phyloP scores from a whole-genome alignment of 1,140 invertebrate species.

The Drosophila rhopaloa region DNA sequence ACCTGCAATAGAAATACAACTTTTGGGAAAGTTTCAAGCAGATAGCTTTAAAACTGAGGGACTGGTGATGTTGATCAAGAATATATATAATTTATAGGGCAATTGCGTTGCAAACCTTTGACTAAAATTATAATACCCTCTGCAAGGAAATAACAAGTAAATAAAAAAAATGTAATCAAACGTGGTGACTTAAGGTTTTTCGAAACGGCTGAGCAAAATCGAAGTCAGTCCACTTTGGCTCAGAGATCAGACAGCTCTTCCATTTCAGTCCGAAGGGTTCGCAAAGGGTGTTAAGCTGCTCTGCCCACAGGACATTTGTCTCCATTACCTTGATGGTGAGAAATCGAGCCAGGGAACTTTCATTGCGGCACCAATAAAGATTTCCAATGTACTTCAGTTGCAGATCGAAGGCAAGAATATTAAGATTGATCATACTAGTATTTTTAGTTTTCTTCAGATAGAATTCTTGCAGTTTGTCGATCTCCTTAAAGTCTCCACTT shows the following conservation, averaged over 20 bases:
- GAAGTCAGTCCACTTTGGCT: conserved; percentile 3
- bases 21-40: too few relatives aligned
- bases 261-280: not conserved
- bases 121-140: too few relatives aligned
- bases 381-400: conserved; percentile 4
- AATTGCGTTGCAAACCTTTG: too few relatives aligned
- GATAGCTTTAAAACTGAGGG: too few relatives aligned
- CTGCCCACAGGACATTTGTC: conserved; percentile 10
- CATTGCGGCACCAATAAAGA: not conserved
- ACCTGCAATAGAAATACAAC: too few relatives aligned
- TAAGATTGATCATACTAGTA: not conserved
- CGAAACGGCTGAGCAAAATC: not conserved
- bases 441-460: not conserved
- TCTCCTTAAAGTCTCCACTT: not conserved
- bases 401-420: not conserved
- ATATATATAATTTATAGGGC: too few relatives aligned
- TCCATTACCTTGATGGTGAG: conserved; percentile 8
- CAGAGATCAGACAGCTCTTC: not conserved
- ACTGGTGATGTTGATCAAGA: too few relatives aligned
- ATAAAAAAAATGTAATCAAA: too few relatives aligned
- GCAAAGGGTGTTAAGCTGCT: not conserved
- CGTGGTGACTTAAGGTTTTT: too few relatives aligned
- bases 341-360: not conserved
- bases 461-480: not conserved
- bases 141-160: too few relatives aligned